phyloP scores from a whole-genome alignment of 2,113 vertebrate genomes.

The Cephalopholis sonnerati region DNA sequence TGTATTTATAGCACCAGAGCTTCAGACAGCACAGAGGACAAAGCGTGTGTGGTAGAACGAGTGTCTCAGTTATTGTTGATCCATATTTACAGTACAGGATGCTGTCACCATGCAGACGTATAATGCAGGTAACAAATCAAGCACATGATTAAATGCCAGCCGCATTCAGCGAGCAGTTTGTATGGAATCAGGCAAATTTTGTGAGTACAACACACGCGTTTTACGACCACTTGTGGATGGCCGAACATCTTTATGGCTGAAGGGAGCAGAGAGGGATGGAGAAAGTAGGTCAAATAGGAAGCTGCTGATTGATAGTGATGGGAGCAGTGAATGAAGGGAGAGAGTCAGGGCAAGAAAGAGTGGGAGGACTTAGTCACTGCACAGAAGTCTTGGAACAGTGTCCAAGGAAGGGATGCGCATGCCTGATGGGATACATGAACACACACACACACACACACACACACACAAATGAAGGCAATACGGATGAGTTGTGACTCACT shows the following conservation, averaged over 20 bases:
- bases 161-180: background rate
- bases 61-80: constrained; percentile 27
- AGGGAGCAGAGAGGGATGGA: background rate
- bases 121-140: constrained; percentile 25
- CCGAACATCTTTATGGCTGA: constrained; percentile 28
- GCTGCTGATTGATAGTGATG: constrained; percentile 59
- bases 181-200: constrained; percentile 15
- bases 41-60: constrained; percentile 34
- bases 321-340: constrained; percentile 47
- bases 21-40: constrained; percentile 30
- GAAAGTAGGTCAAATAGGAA: constrained; percentile 65
- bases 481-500: constrained; percentile 58
- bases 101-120: background rate
- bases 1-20: constrained; percentile 28
- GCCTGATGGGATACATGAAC: constrained; percentile 19
- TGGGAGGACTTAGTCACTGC: constrained; percentile 66
- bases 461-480: constrained; percentile 34
- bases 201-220: constrained; percentile 15
- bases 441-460: constrained; percentile 25
- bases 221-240: constrained; percentile 40
- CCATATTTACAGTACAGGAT: constrained; percentile 24
- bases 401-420: constrained; percentile 23
- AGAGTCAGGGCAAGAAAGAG: constrained; percentile 31
- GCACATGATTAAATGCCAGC: constrained; percentile 24
- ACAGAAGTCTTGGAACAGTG: constrained; percentile 48